These are phyloP conservation scores for Sebastiscus albofasciatus DNA, from an alignment of 2,797 vertebrate species.

Conservation along the genomic window DNA sequence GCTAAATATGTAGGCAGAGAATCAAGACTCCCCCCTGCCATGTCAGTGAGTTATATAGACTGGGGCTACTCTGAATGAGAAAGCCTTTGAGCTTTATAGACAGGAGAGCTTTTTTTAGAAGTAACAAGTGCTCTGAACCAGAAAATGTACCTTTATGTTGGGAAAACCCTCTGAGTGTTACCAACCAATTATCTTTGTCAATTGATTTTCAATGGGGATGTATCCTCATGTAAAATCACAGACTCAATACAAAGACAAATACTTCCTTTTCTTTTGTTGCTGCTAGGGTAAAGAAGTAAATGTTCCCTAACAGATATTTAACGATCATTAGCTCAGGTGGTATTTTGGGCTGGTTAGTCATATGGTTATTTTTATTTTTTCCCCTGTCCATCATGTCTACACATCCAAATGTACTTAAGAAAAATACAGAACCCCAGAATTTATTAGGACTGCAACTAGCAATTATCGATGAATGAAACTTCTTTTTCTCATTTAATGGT, in stretches of 20 bases:
- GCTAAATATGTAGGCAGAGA: neutral
- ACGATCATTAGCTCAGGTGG: neutral
- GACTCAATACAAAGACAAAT: constrained; percentile 5
- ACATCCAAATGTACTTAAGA: neutral
- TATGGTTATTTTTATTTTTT: neutral
- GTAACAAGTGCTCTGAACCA: neutral
- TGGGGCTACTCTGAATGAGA: neutral
- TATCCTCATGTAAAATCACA: constrained; percentile 1
- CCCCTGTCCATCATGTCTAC: neutral
- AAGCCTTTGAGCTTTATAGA: neutral
- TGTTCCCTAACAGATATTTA: neutral
- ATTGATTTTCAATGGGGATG: constrained; percentile 18
- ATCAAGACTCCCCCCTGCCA: neutral
- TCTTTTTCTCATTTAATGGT: neutral
- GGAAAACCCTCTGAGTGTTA: constrained; percentile 1
- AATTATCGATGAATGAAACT: neutral
- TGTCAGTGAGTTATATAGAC: neutral
- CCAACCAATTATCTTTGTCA: constrained; percentile 5
- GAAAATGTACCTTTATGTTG: constrained; percentile 17
- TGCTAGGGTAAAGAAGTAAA: neutral
- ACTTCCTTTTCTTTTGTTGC: neutral
- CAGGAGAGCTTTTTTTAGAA: neutral
- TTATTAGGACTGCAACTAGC: neutral
- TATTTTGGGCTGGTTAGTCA: neutral
- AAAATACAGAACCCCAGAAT: neutral